A percentile compares a stretch with the other conserved stretches of the same genome.
phyloP scores from a whole-genome alignment of 1,140 invertebrate genomes.

The Maniola jurtina region DNA sequence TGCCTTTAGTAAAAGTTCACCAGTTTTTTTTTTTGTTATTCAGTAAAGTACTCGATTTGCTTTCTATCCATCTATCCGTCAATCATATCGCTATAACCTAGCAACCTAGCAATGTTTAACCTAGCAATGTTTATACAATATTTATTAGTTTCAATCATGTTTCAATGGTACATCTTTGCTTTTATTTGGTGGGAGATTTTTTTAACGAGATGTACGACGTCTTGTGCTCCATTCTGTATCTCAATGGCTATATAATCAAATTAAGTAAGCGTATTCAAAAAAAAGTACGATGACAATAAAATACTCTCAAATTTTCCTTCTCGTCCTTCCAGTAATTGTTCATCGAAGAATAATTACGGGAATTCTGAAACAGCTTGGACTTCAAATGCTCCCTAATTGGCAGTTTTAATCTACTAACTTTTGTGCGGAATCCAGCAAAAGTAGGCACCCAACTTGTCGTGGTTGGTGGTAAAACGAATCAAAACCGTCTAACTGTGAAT shows the following conservation, averaged over 20 bases:
- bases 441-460: conserved; percentile 74
- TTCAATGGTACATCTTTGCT: no score
- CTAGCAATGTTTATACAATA: no score
- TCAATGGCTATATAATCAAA: neutral
- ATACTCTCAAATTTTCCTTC: conserved; percentile 53
- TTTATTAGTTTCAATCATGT: no score
- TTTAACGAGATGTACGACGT: no score
- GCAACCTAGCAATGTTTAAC: no score
- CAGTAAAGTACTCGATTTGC: no score
- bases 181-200: no score
- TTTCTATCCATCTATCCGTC: no score
- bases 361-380: conserved; percentile 75
- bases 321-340: conserved; percentile 61
- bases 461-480: conserved; percentile 67
- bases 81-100: no score
- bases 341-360: conserved; percentile 73
- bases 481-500: conserved; percentile 68
- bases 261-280: neutral
- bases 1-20: no score
- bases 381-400: conserved; percentile 76
- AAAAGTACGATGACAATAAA: conserved; percentile 35
- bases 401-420: conserved; percentile 77
- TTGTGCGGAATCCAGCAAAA: conserved; percentile 70
- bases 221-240: no score
- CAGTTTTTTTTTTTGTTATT: no score